Base-by-base conservation (phyloP, 2,888 invertebrate species). In the Eupsilia transversa region DNA sequence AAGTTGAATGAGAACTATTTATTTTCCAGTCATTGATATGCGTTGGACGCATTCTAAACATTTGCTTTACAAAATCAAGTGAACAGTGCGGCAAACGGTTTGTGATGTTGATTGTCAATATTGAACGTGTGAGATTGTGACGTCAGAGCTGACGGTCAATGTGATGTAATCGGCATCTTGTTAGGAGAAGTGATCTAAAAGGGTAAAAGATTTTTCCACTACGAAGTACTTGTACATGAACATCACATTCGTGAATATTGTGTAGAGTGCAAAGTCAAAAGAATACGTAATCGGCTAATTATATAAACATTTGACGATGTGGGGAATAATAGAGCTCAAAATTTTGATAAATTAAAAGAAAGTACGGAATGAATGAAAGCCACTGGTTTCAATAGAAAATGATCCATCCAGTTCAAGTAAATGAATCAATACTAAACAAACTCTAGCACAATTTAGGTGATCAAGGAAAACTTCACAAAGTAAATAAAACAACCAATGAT, bases 41-140 rank as follows among this genome's bases (percentile, higher is more conserved):
- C 77, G 61, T 60, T 72, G 27, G 56, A 59, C 33, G 68, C 59
- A 83, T 72, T 74, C 56, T 64, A 85, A 84, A 85, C 72, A 74
- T 84, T 84, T 79, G 65, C 72, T 77, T 72, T 67, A 80, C 75
- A 72, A 74, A 74, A 70, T 73, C 60, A 70, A 82, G 73, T 74
- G 69, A 61, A 65, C 56, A 70, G 35, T 66, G 61, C 77, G 64
- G 63, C 49, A 73, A 72, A 72, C 78, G 43, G 80, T 78, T 74
- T 84, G 74, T 43, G 43, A 46, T 84, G 77, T 77, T 77, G 57
- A 81, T 54, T 71, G 72, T 81, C 73, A 82, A 83, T 76, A 82
- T 85, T 85, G 68, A 79, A 79, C 35, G 61, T 83, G 71, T 69
- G 68, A 72, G 80, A 68, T 68, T 63, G 75, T 82, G 79, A 82